phyloP scores from a whole-genome alignment of 2,888 invertebrate genomes.

The Cylloceria caligata region DNA sequence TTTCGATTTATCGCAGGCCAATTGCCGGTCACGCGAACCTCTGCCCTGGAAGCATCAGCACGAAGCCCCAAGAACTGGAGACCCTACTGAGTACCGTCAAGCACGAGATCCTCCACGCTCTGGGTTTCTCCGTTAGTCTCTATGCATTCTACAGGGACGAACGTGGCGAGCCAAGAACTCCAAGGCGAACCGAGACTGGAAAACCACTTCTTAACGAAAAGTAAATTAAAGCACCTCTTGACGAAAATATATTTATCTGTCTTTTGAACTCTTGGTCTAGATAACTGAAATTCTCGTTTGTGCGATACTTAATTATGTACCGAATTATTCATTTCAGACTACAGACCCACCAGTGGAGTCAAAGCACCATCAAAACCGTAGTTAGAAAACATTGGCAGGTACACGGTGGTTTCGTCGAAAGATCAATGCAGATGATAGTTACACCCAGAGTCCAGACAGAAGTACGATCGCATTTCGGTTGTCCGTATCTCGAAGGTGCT shows the following conservation, averaged over 20 bases:
- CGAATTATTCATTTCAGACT: slow-evolving; percentile 86
- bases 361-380: slow-evolving; percentile 92
- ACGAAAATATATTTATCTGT: slow-evolving; percentile 3
- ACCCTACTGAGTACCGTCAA: slow-evolving; percentile 98
- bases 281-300: neutral
- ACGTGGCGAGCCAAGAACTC: slow-evolving; percentile 94
- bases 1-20: slow-evolving; percentile 88
- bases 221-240: slow-evolving; percentile 85
- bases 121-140: slow-evolving; percentile 98
- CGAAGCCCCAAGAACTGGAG: slow-evolving; percentile 95
- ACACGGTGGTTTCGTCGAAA: slow-evolving; percentile 90
- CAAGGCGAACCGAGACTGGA: slow-evolving; percentile 92
- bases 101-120: slow-evolving; percentile 98
- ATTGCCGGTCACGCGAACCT: slow-evolving; percentile 99
- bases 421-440: slow-evolving; percentile 94
- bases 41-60: slow-evolving; percentile 97
- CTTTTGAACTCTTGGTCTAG: neutral
- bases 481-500: slow-evolving; percentile 95
- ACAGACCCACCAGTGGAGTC: slow-evolving; percentile 98
- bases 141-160: slow-evolving; percentile 98
- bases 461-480: slow-evolving; percentile 95
- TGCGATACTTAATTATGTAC: neutral
- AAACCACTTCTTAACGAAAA: slow-evolving; percentile 95
- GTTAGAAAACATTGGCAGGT: slow-evolving; percentile 91
- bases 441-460: slow-evolving; percentile 96